Base-by-base conservation (phyloP, 2,797 vertebrate species). In the Paedocypris micromegethes region DNA sequence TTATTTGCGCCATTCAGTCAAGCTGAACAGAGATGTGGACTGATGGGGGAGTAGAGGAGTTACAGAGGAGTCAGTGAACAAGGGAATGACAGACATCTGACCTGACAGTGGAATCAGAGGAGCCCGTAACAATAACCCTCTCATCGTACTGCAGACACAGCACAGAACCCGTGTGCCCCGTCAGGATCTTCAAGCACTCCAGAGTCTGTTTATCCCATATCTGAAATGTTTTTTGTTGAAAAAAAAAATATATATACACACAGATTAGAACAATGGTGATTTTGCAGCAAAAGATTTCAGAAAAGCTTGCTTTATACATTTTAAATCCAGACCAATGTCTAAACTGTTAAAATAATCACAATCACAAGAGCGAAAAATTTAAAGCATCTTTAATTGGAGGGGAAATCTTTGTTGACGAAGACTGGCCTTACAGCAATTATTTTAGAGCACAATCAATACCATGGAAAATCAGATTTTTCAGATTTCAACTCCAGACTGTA, bases 141-240 rank as follows among this genome's bases (percentile, higher is more conserved):
- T 98, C 96, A 43, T 98, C 96, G 55, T 98, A 98, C 78, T 98
- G 96, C 80, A 98, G 91, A 87, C 96, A 98, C 74, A 98, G 90
- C 81, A 98, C 96, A 0, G 96, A 98, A 79, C 96, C 96, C 40
- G 96, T 98, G 87, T 98, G 96, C 68, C 96, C 96, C 0, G 96
- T 98, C 86, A 98, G 85, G 77, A 98, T 93, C 87, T 98, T 98
- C 88, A 98, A 89, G 89, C 96, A 98, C 88, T 98, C 96, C 90
- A 98, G 86, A 72, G 92, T 92, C 83, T 93, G 95, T 86, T 98
- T 98, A 85, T 98, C 96, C 96, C 96, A 98, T 68, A 98, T 98
- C 96, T 98, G 68, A 49, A 23, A 23, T 23, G 23, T 23, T 23
- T 23, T 23, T 23, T 23, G 23, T 23, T 23, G 23, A 23, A 23